Conservation (phyloP, 1,140 invertebrate genomes). For the Scylla paramamosain region DNA sequence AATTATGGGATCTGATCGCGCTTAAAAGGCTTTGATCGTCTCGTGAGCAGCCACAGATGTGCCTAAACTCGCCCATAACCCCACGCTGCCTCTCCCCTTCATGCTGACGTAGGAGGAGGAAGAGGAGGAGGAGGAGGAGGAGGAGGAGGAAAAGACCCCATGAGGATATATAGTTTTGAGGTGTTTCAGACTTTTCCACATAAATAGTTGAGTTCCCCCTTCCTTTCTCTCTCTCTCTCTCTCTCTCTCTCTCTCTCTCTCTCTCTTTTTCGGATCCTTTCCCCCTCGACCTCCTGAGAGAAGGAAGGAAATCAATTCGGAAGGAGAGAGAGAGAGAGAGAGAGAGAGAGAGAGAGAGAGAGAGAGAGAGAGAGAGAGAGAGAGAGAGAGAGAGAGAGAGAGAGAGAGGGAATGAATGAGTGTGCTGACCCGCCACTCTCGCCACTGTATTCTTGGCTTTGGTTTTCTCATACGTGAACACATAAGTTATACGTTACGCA, state of each 20-base stretch:
- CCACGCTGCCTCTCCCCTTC: not conserved
- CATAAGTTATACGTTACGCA: no score
- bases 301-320: not conserved
- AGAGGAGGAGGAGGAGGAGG: not conserved
- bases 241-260: no score
- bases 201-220: not conserved
- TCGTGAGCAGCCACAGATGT: not conserved
- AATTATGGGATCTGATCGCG: not conserved
- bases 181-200: no score
- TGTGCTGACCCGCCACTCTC: no score
- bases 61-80: not conserved
- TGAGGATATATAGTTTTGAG: not conserved
- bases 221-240: not conserved
- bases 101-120: not conserved
- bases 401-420: constrained; percentile 12
- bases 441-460: no score
- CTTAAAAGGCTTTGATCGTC: not conserved
- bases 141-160: not conserved
- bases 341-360: constrained; percentile 59
- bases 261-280: no score
- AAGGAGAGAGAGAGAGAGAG: constrained; percentile 51
- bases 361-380: constrained; percentile 54
- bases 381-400: constrained; percentile 59
- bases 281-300: not conserved
- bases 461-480: no score